Conservation (phyloP, 1,140 invertebrate genomes). For the Temnothorax curvispinosus region DNA sequence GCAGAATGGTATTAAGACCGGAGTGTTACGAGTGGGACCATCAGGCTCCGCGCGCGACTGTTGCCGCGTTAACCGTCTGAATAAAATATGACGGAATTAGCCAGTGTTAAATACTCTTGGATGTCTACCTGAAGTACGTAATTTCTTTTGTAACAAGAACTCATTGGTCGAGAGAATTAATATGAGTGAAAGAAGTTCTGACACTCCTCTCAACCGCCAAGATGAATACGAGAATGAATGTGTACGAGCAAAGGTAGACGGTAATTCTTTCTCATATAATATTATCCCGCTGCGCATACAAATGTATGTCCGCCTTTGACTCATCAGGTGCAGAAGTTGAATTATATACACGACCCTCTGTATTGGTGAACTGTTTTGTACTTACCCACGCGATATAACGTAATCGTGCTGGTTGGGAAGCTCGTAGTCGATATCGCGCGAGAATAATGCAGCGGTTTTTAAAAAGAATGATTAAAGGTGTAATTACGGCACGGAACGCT, state of each 20-base stretch:
- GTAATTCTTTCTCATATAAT: conserved; percentile 40
- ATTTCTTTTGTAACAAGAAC: conserved; percentile 40
- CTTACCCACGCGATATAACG: conserved; percentile 6
- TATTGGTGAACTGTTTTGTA: not conserved
- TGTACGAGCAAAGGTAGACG: not conserved
- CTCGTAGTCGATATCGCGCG: conserved; percentile 25
- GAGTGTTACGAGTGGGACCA: not conserved
- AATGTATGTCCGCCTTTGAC: conserved; percentile 49
- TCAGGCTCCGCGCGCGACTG: not conserved
- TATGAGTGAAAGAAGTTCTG: conserved; percentile 42
- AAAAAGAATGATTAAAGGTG: conserved; percentile 38
- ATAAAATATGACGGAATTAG: conserved; percentile 45
- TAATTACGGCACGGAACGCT: conserved; percentile 31
- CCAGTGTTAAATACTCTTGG: conserved; percentile 11
- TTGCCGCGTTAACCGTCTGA: not conserved
- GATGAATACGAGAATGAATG: conserved; percentile 1
- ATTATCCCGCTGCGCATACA: conserved; percentile 46
- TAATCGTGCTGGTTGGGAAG: conserved; percentile 5
- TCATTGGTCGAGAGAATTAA: conserved; percentile 56
- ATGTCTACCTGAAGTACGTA: not conserved
- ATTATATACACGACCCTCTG: not conserved
- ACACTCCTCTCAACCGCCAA: not conserved
- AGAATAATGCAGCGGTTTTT: conserved; percentile 25
- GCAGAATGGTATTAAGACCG: conserved; percentile 12
- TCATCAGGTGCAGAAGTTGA: not conserved